Base-by-base conservation (phyloP, 2,797 vertebrate genomes). In the Malurus splendens region DNA sequence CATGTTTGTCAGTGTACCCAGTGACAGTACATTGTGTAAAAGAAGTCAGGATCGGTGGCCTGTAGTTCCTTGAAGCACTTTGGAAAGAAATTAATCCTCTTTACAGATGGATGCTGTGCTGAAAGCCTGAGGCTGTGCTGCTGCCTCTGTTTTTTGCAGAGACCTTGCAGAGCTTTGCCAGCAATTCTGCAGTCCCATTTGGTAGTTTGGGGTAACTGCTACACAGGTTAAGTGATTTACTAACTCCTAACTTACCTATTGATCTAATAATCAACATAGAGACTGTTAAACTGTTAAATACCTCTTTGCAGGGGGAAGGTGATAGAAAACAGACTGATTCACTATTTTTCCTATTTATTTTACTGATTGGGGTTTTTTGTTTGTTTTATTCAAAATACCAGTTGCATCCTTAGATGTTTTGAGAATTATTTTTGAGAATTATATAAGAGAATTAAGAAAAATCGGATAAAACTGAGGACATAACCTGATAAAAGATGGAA, bases 301-400 rank as follows among this genome's bases (percentile, higher is more conserved):
- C 5, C 2, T 23, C 14, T 56, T 27, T 23, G 14, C 0, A 0
- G 8, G 15, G 12, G 2, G 3, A 6, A 62, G 2, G 4, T 41
- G 14, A 14, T 42, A 38, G 45, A 38, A 32, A 57, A 54, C 9
- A 36, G 25, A 30, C 15, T 41, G 17, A 10, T 57, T 54, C 23
- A 30, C 4, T 50, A 2, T 76, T 79, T 72, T 38, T 10, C 7
- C 2, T 59, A 2, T 73, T 54, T 32, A 32, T 32, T 32, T 55
- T 67, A 39, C 11, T n/a, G 8, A 42, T n/a, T 19, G 3, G 9
- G 9, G 1, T 4, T 12, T 39, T 36, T 48, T 60, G 30, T 71
- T 47, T 47, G 3, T 80, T 79, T 12, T 56, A 28, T 32, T 66
- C 42, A 65, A 72, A 86, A 73, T 36, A 14, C 3, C 9, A 44